Base-by-base conservation (phyloP, 2,797 vertebrate genomes). In the Onychomys arenicola region DNA sequence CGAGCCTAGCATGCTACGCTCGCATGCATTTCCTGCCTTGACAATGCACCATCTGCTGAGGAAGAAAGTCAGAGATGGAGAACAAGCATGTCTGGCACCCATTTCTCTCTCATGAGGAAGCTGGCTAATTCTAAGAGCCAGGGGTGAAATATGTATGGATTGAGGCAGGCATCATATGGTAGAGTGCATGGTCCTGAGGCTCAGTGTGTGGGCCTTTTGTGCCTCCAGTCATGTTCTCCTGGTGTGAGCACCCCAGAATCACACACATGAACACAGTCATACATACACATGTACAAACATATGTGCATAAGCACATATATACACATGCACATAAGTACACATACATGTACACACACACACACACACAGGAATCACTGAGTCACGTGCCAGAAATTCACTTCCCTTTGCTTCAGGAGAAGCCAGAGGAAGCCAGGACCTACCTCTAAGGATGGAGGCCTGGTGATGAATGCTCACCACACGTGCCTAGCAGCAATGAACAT, bases 391-490 rank as follows among this genome's bases (percentile, higher is more conserved):
- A 52, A 73, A n/a, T 34, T 43, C 52, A 49, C 49, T 37, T 40
- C 49, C 49, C 25, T 81, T 83, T 43, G 67, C 81, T 86, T 65
- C 34, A 63, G 43, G 76, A 94, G 0, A 43, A 71, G 21, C 4
- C 63, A n/a, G 78, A 94, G 49, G 67, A 17, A 67, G 61, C 32
- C 75, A n/a, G 23, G 32, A 40, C 46, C 69, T 61, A 40, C 71
- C n/a, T 37, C 65, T 21, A 76, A 19, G 40, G 40, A 40, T 67
- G 61, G 78, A 77, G 57, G 25, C 37, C 2, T 1, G 16, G n/a
- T 4, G 43, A n/a, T 5, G 4, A 5, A 7, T 0, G 0, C 10
- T 43, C 1, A 0, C 63, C 63, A 10, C 6, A 32, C 5, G 25
- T 13, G 37, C 37, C 40, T 40, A 57, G 71, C 73, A 34, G 59